phyloP scores from a whole-genome alignment of 1,140 invertebrate species.

The Mercenaria mercenaria region DNA sequence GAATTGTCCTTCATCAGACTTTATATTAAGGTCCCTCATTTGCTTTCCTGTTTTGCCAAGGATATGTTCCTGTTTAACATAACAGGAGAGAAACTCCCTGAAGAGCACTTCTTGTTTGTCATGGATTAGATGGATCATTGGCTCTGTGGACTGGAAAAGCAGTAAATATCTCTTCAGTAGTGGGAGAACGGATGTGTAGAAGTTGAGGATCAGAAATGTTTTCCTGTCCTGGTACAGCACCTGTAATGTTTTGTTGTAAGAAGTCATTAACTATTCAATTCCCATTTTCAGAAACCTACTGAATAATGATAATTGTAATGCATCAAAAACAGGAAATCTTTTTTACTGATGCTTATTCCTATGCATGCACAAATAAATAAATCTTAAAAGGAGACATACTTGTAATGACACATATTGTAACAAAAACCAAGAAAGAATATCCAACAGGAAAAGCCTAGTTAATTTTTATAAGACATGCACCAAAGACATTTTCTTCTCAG shows the following conservation, averaged over 20 bases:
- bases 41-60: neutral
- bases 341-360: no score
- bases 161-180: neutral
- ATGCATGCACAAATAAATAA: no score
- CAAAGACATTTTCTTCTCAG: neutral
- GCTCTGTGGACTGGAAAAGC: neutral
- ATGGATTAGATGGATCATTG: neutral
- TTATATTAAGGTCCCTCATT: neutral
- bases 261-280: no score
- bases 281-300: no score
- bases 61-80: neutral
- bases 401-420: no score
- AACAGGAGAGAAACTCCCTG: neutral
- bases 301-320: no score
- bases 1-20: neutral
- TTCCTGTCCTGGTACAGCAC: constrained; percentile 24
- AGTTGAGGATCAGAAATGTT: neutral
- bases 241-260: no score
- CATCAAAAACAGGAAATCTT: no score
- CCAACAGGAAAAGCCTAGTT: no score
- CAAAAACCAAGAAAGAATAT: no score
- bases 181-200: neutral
- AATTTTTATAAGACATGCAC: no score
- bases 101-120: neutral
- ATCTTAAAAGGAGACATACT: no score